phyloP scores from a whole-genome alignment of 2,113 vertebrate species.

The Oryzias celebensis region DNA sequence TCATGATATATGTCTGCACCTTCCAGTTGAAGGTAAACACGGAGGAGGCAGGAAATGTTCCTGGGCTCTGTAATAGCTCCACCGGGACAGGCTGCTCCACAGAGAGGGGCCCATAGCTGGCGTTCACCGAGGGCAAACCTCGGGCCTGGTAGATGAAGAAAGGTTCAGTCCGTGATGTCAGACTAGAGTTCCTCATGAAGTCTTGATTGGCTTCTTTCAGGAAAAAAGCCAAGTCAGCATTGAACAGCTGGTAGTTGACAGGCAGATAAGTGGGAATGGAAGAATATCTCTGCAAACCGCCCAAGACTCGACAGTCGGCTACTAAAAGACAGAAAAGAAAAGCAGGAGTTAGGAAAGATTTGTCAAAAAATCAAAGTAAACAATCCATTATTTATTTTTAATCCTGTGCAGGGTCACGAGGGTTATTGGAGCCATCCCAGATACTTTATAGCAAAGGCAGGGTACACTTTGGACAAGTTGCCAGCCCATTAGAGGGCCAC shows the following conservation, averaged over 20 bases:
- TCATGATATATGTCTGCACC: slow-evolving; percentile 86
- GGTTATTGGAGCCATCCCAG: no score
- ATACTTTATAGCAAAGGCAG: no score
- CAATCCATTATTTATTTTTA: not conserved
- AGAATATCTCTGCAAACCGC: slow-evolving; percentile 82
- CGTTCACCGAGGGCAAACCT: slow-evolving; percentile 80
- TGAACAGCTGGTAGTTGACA: slow-evolving; percentile 85
- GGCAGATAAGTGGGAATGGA: slow-evolving; percentile 89
- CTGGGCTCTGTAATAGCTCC: slow-evolving; percentile 79
- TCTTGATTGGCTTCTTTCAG: slow-evolving; percentile 90
- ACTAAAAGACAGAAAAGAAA: slow-evolving; percentile 73
- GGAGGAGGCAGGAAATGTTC: slow-evolving; percentile 71
- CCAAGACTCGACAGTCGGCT: slow-evolving; percentile 79
- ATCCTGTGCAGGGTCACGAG: no score
- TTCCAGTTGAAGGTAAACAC: slow-evolving; percentile 88
- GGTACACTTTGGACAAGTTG: no score
- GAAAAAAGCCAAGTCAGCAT: slow-evolving; percentile 84
- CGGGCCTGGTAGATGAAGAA: slow-evolving; percentile 88
- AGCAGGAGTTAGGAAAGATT: slow-evolving; percentile 30
- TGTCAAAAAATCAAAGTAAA: not conserved
- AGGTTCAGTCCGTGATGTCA: slow-evolving; percentile 84
- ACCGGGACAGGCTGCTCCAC: slow-evolving; percentile 82
- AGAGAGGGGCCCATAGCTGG: slow-evolving; percentile 88
- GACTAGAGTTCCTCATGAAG: slow-evolving; percentile 87
- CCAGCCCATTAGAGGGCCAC: no score